Percentiles rank a stretch among this genome's conserved stretches.
phyloP scores from a whole-genome alignment of 1,140 invertebrate genomes.

The Euwallacea fornicatus region DNA sequence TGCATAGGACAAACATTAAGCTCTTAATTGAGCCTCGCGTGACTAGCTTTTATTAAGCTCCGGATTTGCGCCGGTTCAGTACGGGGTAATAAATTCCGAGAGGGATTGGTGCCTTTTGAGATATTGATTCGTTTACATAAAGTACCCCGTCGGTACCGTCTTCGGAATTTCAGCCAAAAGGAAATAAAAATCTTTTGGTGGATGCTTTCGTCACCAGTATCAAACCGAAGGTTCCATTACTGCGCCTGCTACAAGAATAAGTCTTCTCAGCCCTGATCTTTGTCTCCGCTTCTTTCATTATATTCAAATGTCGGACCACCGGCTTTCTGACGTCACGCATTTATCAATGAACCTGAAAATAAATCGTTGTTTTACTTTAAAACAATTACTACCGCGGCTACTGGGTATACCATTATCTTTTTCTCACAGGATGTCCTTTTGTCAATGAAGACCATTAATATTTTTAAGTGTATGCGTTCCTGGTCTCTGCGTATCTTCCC shows the following conservation, averaged over 20 bases:
- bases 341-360: constrained; percentile 43
- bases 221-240: too few species aligned
- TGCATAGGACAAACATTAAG: constrained; percentile 47
- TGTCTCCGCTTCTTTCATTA: constrained; percentile 41
- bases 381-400: constrained; percentile 36
- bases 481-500: not conserved
- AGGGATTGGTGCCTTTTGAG: constrained; percentile 23
- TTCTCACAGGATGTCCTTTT: constrained; percentile 21
- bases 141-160: constrained; percentile 6
- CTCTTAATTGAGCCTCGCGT: constrained; percentile 46
- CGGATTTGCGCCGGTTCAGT: constrained; percentile 26
- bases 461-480: constrained; percentile 21
- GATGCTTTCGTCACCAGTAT: too few species aligned
- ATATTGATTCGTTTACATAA: constrained; percentile 19
- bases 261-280: constrained; percentile 24
- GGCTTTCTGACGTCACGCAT: constrained; percentile 46
- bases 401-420: constrained; percentile 24
- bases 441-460: constrained; percentile 30
- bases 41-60: constrained; percentile 44
- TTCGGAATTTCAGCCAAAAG: not conserved
- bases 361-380: constrained; percentile 30
- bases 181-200: too few species aligned
- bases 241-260: constrained; percentile 1
- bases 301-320: constrained; percentile 51
- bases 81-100: constrained; percentile 21